These are phyloP conservation scores for Epinephelus lanceolatus DNA, from an alignment of 2,113 vertebrate genomes.

Conservation along the genomic window DNA sequence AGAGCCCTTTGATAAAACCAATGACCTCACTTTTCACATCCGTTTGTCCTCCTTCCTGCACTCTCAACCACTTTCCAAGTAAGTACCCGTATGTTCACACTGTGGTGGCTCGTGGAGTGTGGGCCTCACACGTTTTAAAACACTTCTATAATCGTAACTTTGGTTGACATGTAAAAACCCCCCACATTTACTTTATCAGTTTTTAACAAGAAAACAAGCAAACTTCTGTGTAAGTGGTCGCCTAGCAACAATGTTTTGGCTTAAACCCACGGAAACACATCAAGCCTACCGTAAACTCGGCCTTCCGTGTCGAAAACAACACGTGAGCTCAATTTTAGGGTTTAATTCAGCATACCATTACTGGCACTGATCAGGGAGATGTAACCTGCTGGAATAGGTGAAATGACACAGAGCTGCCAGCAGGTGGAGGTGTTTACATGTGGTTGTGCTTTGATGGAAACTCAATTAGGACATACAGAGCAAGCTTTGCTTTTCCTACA, in stretches of 20 bases:
- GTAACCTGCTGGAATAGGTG: background rate
- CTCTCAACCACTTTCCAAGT: background rate
- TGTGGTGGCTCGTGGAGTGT: background rate
- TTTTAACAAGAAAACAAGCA: background rate
- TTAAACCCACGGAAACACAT: too few relatives aligned
- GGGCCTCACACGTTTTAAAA: background rate
- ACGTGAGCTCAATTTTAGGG: background rate
- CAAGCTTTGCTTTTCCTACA: background rate
- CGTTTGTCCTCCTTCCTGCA: background rate
- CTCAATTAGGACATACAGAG: background rate
- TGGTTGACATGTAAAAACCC: background rate
- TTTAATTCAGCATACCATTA: too few relatives aligned
- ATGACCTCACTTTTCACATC: too few relatives aligned
- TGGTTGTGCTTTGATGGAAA: background rate
- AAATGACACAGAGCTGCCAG: conserved; percentile 12
- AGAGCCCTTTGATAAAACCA: too few relatives aligned
- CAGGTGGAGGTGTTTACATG: conserved; percentile 50
- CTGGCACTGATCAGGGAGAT: background rate
- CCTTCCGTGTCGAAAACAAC: background rate
- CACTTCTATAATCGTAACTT: too few relatives aligned
- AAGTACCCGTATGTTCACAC: background rate
- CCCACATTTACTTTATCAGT: background rate
- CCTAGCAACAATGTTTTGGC: background rate
- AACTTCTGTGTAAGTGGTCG: background rate
- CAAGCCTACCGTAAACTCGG: accelerated